Evolutionary conservation across 2,888 invertebrate species (phyloP).

Genomic region (Ecliptopera silaceata): DNA sequence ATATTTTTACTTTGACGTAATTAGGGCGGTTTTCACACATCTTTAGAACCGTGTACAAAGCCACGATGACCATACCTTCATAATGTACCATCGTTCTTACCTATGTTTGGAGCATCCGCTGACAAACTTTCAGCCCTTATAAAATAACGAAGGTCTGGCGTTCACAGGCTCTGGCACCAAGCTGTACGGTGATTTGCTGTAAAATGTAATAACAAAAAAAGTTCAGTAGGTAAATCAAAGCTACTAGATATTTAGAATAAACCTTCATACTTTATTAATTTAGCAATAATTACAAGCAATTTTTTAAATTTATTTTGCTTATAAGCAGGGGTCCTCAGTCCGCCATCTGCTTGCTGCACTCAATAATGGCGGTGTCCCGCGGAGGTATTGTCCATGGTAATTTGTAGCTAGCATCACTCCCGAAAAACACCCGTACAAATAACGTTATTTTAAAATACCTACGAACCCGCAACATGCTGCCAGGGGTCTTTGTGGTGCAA

Average conservation of each 20-base stretch:
- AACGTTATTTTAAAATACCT: constrained; percentile 74
- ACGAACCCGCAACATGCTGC: constrained; percentile 40
- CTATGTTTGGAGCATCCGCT: no score
- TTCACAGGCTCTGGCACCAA: no score
- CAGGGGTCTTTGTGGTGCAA: constrained; percentile 40
- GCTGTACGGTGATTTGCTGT: neutral
- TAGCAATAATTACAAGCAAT: constrained; percentile 43
- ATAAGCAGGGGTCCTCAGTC: constrained; percentile 45
- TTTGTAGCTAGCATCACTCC: constrained; percentile 78
- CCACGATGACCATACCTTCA: no score
- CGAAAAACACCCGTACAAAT: constrained; percentile 73
- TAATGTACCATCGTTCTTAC: no score
- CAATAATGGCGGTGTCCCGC: constrained; percentile 72
- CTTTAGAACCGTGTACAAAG: no score
- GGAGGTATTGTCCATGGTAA: constrained; percentile 76
- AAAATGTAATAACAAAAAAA: no score
- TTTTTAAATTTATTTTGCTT: constrained; percentile 59
- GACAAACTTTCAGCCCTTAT: no score
- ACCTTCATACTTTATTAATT: constrained; percentile 34
- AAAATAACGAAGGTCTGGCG: no score
- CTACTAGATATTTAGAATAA: neutral
- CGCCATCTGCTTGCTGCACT: constrained; percentile 71
- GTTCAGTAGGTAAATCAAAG: constrained; percentile 27
- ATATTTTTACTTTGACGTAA: no score
- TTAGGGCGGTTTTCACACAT: no score